Conservation (phyloP, 2,888 invertebrate genomes). For the Drosophila affinis region DNA sequence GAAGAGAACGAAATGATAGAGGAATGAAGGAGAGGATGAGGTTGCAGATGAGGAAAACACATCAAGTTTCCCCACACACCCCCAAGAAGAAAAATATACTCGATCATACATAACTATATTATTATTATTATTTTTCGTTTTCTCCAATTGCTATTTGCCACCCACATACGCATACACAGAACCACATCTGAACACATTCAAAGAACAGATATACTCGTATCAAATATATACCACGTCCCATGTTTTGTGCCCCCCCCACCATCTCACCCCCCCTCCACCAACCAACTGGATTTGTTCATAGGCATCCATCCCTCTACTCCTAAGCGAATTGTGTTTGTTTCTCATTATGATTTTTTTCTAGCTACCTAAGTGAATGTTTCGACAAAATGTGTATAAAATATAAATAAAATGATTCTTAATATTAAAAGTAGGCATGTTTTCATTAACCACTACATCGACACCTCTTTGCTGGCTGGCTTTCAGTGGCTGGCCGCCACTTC, state of each 20-base stretch:
- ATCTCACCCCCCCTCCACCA: constrained; percentile 10
- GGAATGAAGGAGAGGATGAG: constrained; percentile 2
- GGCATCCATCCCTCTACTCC: constrained; percentile 19
- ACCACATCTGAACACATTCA: neutral
- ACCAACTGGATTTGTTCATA: constrained; percentile 36
- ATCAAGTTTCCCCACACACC: constrained; percentile 15
- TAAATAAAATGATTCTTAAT: constrained; percentile 43
- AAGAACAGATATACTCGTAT: neutral
- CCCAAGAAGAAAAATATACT: constrained; percentile 16
- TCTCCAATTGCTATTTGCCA: constrained; percentile 11
- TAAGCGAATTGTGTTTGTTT: constrained; percentile 67
- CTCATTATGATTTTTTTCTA: constrained; percentile 61
- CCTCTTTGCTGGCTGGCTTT: no score
- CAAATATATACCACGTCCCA: neutral
- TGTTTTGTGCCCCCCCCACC: constrained; percentile 26
- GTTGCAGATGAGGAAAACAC: constrained; percentile 40
- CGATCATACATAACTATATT: constrained; percentile 26
- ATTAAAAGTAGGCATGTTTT: neutral
- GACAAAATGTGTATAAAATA: constrained; percentile 68
- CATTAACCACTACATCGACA: no score
- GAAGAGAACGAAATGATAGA: constrained; percentile 26
- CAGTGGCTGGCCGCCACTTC: no score
- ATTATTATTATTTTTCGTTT: neutral
- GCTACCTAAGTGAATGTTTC: constrained; percentile 65
- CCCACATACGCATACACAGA: no score